Evolutionary conservation across 2,113 vertebrate genomes (phyloP), one percentile per base, ranked within the genome.

Genomic region (Chloroceryle aenea): DNA sequence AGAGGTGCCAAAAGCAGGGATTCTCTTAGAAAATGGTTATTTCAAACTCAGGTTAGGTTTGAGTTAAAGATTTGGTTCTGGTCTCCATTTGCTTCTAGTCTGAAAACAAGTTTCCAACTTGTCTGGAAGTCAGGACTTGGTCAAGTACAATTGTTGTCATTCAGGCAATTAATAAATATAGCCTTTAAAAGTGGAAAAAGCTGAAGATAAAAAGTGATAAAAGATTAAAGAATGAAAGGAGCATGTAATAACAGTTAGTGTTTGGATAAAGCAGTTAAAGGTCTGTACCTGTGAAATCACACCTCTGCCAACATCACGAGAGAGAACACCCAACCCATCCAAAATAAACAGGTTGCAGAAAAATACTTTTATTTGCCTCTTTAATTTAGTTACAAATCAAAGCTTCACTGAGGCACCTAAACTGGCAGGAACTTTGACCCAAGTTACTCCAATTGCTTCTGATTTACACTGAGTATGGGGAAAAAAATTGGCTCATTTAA

Each of bases 271-370:
- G 21, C 19, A 26, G 17, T 56, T 36, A 52, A 64, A 84, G 40
- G 10, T 52, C 38, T 55, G 34, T 45, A 34, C 0, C 0, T 27
- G 7, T 73, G 58, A 88, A 62, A 45, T 84, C 43, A 43, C 23
- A 11, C 13, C 36, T 89, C 25, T 85, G 66, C 38, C 8, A 3
- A 26, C 1, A 2, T 30, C 34, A 68, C 4, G 7, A 69, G 30
- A 22, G 36, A 40, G 5, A 66, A 34, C 16, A 68, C 19, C 30
- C 73, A 36, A 58, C 22, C 59, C 12, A 20, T 58, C 30, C 0
- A 6, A 87, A 74, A 53, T 25, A 45, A 43, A 19, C 17, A 16
- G 2, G 1, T 55, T 80, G 83, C 63, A 53, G 83, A 47, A 76
- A 85, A 76, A 48, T 52, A 67, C 6, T 67, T 53, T 15, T 61